Base-by-base conservation (phyloP, 2,888 invertebrate genomes). In the Drosophila seclusa region DNA sequence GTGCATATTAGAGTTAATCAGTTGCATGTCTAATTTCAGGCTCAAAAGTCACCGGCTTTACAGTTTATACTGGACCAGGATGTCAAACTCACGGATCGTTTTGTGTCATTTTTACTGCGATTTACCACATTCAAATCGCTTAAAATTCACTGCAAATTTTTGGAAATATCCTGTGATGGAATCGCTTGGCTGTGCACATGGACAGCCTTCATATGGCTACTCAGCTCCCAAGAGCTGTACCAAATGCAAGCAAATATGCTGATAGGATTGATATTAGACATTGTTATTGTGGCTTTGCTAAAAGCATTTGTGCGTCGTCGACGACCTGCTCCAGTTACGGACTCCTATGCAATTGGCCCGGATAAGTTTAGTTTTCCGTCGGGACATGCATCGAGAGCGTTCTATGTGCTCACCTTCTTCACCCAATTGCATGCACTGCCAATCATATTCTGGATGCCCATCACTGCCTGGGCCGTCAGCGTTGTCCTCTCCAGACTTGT, bases 321-420 rank as follows among this genome's bases (percentile, higher is more conserved):
- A 81, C 94, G 99, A 36, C 98, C 98, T 0, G 95, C 95, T 89
- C 92, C 93, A 21, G 93, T 94, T 71, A 95, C 95, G 80, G 96
- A 97, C 18, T 38, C 55, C 2, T 91, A 94, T 96, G 78, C 93
- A 40, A 93, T 97, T 27, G 97, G 97, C 0, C 96, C 98, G 0
- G 98, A 98, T 92, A 96, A 97, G 87, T 99, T 96, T 55, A 95
- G 95, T 55, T 99, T 99, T 92, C 99, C 99, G 16, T 99, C 99
- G 0, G 99, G 99, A 0, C 99, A 99, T 92, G 96, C 98, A 1
- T 98, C 98, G 32, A 94, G 99, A 81, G 95, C 97, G 0, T 95
- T 96, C 6, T 95, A 97, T 91, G 94, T 99, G 29, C 94, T 96
- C 5, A 95, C 95, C 68, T 96, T 97, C 91, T 96, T 98, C 76